Base-by-base conservation (phyloP, 2,113 vertebrate genomes). In the Dermatemys mawii region DNA sequence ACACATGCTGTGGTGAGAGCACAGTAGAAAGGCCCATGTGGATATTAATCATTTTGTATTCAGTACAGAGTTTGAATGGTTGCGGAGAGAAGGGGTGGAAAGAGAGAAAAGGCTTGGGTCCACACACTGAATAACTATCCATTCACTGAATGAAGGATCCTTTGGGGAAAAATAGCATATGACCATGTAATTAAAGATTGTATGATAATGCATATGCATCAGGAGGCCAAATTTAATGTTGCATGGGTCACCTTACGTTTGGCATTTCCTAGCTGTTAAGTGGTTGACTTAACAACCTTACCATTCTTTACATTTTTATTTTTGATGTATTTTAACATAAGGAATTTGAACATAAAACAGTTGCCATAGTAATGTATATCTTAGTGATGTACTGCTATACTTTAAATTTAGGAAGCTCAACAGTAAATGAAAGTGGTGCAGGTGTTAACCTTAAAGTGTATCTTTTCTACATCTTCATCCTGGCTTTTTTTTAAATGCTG, bases 261-360 rank as follows among this genome's bases (percentile, higher is more conserved):
- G 57, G 82, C 3, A 2, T 82, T 90, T 85, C n/a, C 82, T 82
- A 84, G 70, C 41, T 75, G 41, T 95, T n/a, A n/a, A n/a, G n/a
- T n/a, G n/a, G n/a, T n/a, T 48, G 11, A 76, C 17, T 54, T 73
- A 92, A 75, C 82, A 75, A 38, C 32, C 32, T 16, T n/a, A 67
- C 44, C 21, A 75, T 41, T 44, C 38, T 44, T 26, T 44, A 12
- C 11, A 26, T 41, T 26, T 44, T 44, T 27, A 41, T 73, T 73
- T 92, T 63, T 24, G 51, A 50, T 84, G 35, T 78, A 76, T 51
- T 51, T 0, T 70, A 11, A 54, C 86, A n/a, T 70, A 11, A 63
- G 90, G 67, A 11, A 88, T 78, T 86, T 92, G 35, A 24, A 44
- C 73, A 26, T 75, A 26, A 44, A 75, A 44, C 13, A 89, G 41